Conservation (phyloP, 2,888 invertebrate genomes). For the Argyra leucocephala region DNA sequence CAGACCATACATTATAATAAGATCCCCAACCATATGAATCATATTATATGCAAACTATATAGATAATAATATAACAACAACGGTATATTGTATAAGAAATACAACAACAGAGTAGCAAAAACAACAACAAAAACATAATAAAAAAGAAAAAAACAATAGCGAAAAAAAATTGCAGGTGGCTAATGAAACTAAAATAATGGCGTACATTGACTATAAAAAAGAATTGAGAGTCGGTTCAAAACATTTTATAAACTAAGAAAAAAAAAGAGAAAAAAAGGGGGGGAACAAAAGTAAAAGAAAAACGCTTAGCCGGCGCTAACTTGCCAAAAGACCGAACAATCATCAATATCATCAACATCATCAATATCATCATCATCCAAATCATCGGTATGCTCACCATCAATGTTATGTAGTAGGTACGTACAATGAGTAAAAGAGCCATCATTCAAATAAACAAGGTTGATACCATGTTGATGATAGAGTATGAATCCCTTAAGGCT, state of each 20-base stretch:
- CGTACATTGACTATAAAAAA: neutral
- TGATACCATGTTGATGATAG: neutral
- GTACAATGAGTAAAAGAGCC: neutral
- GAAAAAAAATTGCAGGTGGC: neutral
- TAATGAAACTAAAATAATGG: neutral
- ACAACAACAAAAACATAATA: neutral
- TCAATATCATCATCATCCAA: neutral
- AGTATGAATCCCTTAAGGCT: slow-evolving; percentile 6
- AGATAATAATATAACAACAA: too few species aligned
- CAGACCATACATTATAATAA: neutral
- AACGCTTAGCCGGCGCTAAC: slow-evolving; percentile 4
- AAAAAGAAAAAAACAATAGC: neutral
- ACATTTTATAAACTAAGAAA: neutral
- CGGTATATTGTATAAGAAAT: too few species aligned
- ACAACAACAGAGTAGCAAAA: too few species aligned
- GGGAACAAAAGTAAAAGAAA: neutral
- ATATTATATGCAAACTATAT: neutral
- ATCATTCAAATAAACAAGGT: neutral
- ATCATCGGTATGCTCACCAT: too few species aligned
- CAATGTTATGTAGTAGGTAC: too few species aligned
- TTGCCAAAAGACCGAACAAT: neutral
- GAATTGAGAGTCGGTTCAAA: too few species aligned
- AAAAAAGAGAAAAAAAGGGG: neutral
- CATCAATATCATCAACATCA: neutral
- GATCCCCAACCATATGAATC: neutral